phyloP scores from a whole-genome alignment of 2,888 invertebrate genomes.

The Tetragnatha montana region DNA sequence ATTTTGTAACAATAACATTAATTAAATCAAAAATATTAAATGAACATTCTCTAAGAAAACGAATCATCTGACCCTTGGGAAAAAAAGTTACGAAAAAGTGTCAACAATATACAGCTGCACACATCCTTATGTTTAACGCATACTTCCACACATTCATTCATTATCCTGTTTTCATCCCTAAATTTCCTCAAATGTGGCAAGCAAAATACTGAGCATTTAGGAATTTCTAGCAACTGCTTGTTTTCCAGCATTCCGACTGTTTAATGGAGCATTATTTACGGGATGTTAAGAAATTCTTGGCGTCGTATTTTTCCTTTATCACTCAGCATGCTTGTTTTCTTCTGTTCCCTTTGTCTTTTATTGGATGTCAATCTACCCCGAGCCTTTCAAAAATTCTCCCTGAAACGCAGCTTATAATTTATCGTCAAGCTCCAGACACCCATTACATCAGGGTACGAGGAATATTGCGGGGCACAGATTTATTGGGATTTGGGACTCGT shows the following conservation, averaged over 20 bases:
- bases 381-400: background rate
- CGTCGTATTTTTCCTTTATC: background rate
- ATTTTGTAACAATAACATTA: too few relatives aligned
- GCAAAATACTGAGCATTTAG: background rate
- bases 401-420: background rate
- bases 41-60: too few relatives aligned
- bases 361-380: background rate
- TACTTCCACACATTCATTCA: conserved; percentile 15
- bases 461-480: background rate
- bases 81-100: too few relatives aligned
- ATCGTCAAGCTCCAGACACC: background rate
- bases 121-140: background rate
- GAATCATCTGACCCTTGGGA: too few relatives aligned
- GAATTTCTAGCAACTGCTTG: background rate
- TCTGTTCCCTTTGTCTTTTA: background rate
- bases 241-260: background rate
- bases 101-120: too few relatives aligned
- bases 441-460: background rate
- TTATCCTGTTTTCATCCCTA: background rate
- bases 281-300: background rate
- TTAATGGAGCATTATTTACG: background rate
- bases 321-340: background rate
- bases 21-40: too few relatives aligned
- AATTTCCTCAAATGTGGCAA: background rate
- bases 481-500: background rate